Conservation (phyloP, 2,888 invertebrate genomes). For the Pachydiplax longipennis region DNA sequence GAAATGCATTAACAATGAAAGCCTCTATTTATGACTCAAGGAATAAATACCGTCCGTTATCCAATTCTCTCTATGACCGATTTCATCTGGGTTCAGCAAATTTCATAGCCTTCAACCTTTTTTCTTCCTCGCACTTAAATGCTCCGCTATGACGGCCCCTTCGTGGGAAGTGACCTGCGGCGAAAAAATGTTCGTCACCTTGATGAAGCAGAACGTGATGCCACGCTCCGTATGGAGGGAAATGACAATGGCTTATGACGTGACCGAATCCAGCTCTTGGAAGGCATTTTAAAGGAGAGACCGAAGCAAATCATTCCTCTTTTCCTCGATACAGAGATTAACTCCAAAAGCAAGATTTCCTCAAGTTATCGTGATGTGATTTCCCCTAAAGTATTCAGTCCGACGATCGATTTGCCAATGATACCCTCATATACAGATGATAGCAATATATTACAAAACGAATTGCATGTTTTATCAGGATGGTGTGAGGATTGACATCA, state of each 20-base stretch:
- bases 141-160: neutral
- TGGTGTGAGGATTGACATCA: no score
- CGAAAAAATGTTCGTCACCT: neutral
- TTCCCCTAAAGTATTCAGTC: no score
- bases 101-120: neutral
- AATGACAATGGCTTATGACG: neutral
- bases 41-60: neutral
- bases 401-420: no score
- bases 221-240: neutral
- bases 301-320: neutral
- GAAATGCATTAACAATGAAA: no score
- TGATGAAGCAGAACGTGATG: neutral
- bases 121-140: neutral
- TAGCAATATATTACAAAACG: no score
- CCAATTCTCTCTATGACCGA: neutral
- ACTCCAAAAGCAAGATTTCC: no score
- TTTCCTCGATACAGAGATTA: neutral
- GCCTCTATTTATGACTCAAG: no score
- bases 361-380: no score
- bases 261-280: neutral
- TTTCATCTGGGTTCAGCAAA: neutral
- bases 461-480: no score
- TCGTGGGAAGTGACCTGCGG: neutral
- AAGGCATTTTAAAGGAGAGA: neutral
- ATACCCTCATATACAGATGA: no score